Conservation (phyloP, 2,113 vertebrate genomes). For the Ophiodon elongatus region DNA sequence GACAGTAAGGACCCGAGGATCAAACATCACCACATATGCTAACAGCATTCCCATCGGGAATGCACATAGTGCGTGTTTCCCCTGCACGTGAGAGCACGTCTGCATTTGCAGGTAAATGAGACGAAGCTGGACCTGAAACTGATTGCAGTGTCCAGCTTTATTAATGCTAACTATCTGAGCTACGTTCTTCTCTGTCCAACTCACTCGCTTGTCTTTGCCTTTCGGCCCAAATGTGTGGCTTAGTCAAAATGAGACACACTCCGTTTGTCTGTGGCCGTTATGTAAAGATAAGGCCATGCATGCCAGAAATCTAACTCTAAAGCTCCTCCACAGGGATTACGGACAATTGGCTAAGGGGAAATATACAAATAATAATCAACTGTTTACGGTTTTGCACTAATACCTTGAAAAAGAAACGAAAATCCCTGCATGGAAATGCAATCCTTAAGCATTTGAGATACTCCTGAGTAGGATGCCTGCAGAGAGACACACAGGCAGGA, state of each 20-base stretch:
- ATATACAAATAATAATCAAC: conserved; percentile 74
- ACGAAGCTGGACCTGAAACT: conserved; percentile 46
- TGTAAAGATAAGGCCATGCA: conserved; percentile 60
- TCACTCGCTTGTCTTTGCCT: conserved; percentile 42
- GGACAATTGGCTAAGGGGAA: conserved; percentile 68
- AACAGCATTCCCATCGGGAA: conserved; percentile 19
- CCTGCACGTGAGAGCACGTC: conserved; percentile 8
- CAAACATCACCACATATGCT: conserved; percentile 13
- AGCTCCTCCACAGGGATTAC: conserved; percentile 74
- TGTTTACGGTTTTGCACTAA: conserved; percentile 69
- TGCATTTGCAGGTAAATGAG: conserved; percentile 43
- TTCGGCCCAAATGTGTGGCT: conserved; percentile 37
- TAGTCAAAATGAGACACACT: conserved; percentile 48
- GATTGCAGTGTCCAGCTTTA: conserved; percentile 60
- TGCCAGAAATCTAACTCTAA: conserved; percentile 72
- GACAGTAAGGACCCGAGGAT: conserved; percentile 33
- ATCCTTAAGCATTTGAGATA: conserved; percentile 53
- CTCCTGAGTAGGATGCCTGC: conserved; percentile 29
- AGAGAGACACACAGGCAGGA: conserved; percentile 30
- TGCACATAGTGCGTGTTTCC: conserved; percentile 38
- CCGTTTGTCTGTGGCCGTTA: conserved; percentile 53
- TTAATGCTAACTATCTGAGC: conserved; percentile 53
- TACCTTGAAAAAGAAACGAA: conserved; percentile 52
- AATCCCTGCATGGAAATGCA: conserved; percentile 55
- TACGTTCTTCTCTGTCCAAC: conserved; percentile 40